phyloP scores from a whole-genome alignment of 2,888 invertebrate genomes.

The Caenorhabditis wallacei region DNA sequence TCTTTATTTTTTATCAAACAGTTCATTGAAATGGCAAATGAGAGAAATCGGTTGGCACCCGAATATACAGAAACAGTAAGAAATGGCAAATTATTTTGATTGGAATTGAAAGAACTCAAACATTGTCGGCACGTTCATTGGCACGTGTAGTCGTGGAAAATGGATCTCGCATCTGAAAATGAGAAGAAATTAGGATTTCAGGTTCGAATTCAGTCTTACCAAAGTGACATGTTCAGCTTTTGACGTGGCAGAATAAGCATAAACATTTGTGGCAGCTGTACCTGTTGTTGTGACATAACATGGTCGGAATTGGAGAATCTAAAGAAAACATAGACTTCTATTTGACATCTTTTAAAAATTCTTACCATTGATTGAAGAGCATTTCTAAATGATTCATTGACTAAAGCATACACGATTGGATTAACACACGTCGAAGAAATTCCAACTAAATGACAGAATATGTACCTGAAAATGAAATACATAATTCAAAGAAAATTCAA shows the following conservation, averaged over 20 bases:
- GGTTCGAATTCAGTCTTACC: too few species aligned
- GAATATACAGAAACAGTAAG: constrained; percentile 18
- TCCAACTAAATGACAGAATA: constrained; percentile 88
- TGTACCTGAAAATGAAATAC: constrained; percentile 83
- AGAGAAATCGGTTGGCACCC: constrained; percentile 30
- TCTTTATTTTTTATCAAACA: constrained; percentile 4
- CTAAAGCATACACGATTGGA: constrained; percentile 93
- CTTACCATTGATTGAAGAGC: constrained; percentile 73
- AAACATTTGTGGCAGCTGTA: constrained; percentile 54
- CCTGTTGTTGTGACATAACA: constrained; percentile 64
- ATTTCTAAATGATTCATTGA: constrained; percentile 91
- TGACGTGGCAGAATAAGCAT: constrained; percentile 55
- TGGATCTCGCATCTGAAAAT: constrained; percentile 50
- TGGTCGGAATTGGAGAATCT: constrained; percentile 67
- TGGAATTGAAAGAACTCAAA: neutral
- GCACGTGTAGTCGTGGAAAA: constrained; percentile 40
- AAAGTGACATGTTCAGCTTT: constrained; percentile 61
- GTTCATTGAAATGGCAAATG: neutral
- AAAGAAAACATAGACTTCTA: neutral
- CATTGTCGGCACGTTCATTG: constrained; percentile 28
- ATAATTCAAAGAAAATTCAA: neutral
- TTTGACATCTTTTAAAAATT: neutral
- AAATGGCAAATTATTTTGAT: neutral
- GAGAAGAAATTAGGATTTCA: neutral
- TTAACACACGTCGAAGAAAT: constrained; percentile 95